Evolutionary conservation across 2,797 vertebrate genomes (phyloP).

Genomic region (Microchirus variegatus): DNA sequence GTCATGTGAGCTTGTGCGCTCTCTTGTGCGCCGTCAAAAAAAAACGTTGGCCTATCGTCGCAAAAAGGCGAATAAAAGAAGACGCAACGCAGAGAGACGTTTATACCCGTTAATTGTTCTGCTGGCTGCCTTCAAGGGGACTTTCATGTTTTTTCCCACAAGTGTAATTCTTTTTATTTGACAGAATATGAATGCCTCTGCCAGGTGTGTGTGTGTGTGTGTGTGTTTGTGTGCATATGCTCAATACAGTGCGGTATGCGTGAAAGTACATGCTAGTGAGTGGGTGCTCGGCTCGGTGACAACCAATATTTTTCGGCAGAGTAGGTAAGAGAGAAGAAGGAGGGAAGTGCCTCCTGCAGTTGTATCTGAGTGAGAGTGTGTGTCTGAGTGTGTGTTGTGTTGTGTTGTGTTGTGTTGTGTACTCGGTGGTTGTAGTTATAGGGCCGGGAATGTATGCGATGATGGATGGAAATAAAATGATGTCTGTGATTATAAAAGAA

Average conservation of each 20-base stretch:
- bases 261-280: slow-evolving; percentile 13
- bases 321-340: slow-evolving; percentile 13
- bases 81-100: not conserved
- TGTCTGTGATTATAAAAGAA: too few relatives aligned
- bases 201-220: not conserved
- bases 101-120: slow-evolving; percentile 24
- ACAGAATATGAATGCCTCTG: too few relatives aligned
- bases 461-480: too few relatives aligned
- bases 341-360: slow-evolving; percentile 9
- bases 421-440: not conserved
- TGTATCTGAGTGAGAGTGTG: not conserved
- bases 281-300: slow-evolving; percentile 33
- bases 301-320: slow-evolving; percentile 15
- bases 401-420: too few relatives aligned
- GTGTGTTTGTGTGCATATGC: slow-evolving; percentile 18
- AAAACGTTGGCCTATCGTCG: slow-evolving; percentile 26
- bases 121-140: slow-evolving; percentile 11
- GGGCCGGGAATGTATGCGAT: too few relatives aligned
- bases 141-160: too few relatives aligned
- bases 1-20: slow-evolving; percentile 28
- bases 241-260: not conserved
- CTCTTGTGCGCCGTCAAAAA: slow-evolving; percentile 28
- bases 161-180: too few relatives aligned
- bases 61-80: slow-evolving; percentile 21
- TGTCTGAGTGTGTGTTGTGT: not conserved